Base-by-base conservation (phyloP, 2,888 invertebrate genomes). In the Synergus gifuensis region DNA sequence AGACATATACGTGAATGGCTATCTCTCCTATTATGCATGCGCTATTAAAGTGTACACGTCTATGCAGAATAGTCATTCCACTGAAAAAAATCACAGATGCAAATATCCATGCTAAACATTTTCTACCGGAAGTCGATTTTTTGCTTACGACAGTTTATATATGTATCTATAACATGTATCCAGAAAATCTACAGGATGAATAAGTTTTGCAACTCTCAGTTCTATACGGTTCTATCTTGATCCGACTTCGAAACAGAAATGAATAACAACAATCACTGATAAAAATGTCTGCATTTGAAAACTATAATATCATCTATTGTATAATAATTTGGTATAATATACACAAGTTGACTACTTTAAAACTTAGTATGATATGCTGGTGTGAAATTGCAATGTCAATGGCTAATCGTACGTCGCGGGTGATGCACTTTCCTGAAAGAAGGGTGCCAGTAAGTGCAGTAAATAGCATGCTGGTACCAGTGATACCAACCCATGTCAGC, bases 11-110 rank as follows among this genome's bases (percentile, higher is more conserved):
- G 49, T 54, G 73, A 73, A 73, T 73, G 73, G 54, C 73, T 73
- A 54, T 54, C 73, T 73, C n/a, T 49, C 49, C 73, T 54, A 73
- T 73, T 73, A 73, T 73, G 73, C 73, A 73, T 73, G 73, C 73
- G 54, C 73, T 73, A 36, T 73, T 12, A 60, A 73, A 46, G n/a
- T 73, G 36, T 54, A n/a, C n/a, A n/a, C n/a, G n/a, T n/a, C n/a
- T n/a, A 73, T 73, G 54, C 73, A 54, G 36, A 73, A 73, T 28
- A 54, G 54, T 36, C 73, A 54, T 69, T 49, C 36, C 44, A 9
- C 28, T 36, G 12, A 28, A 73, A 54, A 54, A 54, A 54, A 54
- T 1, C 9, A 11, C 5, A 73, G 28, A 73, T 73, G 73, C 73
- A 73, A 73, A 40, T n/a, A n/a, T 73, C 28, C 16, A 14, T 49